A percentile compares a stretch with the other conserved stretches of the same genome.
These are phyloP conservation scores for Melipona quadrifasciata DNA, from an alignment of 1,140 invertebrate species.

Conservation along the genomic window DNA sequence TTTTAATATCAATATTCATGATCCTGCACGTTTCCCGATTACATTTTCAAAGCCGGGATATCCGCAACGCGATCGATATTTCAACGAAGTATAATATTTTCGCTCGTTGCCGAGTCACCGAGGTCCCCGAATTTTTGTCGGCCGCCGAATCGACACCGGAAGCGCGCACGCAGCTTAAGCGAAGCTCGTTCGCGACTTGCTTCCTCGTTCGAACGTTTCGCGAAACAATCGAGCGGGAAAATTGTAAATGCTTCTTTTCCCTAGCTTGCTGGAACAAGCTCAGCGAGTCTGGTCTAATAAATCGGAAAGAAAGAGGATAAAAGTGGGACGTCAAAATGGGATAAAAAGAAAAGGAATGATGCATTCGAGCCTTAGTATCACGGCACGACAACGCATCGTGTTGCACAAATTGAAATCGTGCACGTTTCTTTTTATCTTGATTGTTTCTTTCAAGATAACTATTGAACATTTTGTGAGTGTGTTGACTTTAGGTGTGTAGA, in stretches of 20 bases:
- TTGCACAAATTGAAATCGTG: too few species aligned
- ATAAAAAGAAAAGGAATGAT: background rate
- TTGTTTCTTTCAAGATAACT: too few species aligned
- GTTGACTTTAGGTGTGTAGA: too few species aligned
- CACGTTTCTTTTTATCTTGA: too few species aligned
- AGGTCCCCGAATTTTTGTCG: background rate
- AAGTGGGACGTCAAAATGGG: background rate
- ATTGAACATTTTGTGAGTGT: too few species aligned
- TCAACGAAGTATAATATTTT: slow-evolving; percentile 1
- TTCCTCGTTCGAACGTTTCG: background rate
- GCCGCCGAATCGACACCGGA: too few species aligned
- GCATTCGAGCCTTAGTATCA: too few species aligned
- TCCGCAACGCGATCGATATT: slow-evolving; percentile 12
- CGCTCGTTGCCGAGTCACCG: background rate
- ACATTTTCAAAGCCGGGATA: slow-evolving; percentile 6
- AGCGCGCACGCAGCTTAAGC: background rate
- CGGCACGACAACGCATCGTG: too few species aligned
- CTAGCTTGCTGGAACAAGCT: background rate
- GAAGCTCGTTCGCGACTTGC: background rate
- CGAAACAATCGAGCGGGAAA: background rate
- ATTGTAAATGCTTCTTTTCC: background rate
- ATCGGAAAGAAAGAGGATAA: background rate
- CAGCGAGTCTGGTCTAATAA: background rate
- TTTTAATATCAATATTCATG: slow-evolving; percentile 17
- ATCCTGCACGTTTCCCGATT: background rate